phyloP scores from a whole-genome alignment of 2,113 vertebrate genomes.

The Aegotheles bennettii region DNA sequence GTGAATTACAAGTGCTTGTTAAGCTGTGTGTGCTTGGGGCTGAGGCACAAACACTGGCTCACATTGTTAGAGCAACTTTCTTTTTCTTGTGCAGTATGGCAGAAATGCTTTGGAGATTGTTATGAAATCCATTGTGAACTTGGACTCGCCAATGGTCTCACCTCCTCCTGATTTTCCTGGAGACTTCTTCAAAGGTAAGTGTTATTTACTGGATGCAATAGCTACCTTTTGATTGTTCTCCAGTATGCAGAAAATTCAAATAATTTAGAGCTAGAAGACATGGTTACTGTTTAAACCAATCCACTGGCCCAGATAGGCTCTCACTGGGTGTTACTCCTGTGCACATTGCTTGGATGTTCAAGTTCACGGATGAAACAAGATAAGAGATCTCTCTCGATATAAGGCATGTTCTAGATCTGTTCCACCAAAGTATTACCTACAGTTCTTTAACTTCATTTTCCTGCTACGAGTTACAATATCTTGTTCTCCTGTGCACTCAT shows the following conservation, averaged over 20 bases:
- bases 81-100: constrained; percentile 82
- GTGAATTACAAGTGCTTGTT: neutral
- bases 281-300: neutral
- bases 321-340: neutral
- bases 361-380: neutral
- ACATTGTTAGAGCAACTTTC: neutral
- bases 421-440: neutral
- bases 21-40: neutral
- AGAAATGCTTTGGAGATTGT: constrained; percentile 97
- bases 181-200: constrained; percentile 96
- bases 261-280: neutral
- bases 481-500: neutral
- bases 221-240: neutral
- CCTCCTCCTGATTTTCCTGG: constrained; percentile 91
- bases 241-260: neutral
- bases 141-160: constrained; percentile 90
- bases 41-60: neutral
- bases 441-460: neutral
- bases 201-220: neutral
- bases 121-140: constrained; percentile 97
- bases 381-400: neutral
- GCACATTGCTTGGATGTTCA: neutral
- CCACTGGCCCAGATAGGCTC: neutral
- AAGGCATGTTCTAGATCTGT: neutral
- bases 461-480: fast-evolving